Evolutionary conservation across 2,797 vertebrate species (phyloP).

Genomic region (Enteromius treurensis): DNA sequence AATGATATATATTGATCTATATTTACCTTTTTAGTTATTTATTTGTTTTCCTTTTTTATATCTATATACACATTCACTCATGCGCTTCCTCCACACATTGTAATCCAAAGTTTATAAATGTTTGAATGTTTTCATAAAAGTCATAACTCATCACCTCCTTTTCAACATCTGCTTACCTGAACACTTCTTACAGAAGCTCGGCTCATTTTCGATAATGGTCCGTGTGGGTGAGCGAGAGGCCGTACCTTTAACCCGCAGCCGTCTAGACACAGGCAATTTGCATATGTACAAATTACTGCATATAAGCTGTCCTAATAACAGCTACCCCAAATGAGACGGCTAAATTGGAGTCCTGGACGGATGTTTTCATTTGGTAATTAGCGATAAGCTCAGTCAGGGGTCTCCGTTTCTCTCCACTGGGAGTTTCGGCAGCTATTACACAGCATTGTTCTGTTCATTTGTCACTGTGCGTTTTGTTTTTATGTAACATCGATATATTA

Average conservation of each 20-base stretch:
- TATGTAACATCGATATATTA: conserved; percentile 50
- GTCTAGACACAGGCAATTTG: conserved; percentile 47
- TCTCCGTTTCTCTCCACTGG: conserved; percentile 25
- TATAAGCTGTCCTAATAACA: conserved; percentile 31
- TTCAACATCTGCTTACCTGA: conserved; percentile 38
- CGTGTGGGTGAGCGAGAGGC: conserved; percentile 25
- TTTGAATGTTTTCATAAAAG: conserved; percentile 13
- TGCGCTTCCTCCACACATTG: background rate
- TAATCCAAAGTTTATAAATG: background rate
- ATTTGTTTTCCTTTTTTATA: too few relatives aligned
- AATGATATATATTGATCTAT: background rate
- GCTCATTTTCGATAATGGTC: conserved; percentile 14
- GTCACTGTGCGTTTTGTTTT: conserved; percentile 40
- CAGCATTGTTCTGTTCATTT: conserved; percentile 32
- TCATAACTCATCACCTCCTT: background rate
- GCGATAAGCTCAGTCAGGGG: conserved; percentile 35
- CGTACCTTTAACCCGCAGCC: conserved; percentile 28
- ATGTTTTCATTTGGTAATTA: conserved; percentile 44
- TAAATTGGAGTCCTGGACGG: conserved; percentile 29
- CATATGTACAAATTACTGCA: conserved; percentile 35
- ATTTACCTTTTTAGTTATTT: background rate
- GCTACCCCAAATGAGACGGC: background rate
- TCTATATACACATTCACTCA: background rate
- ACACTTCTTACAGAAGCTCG: background rate
- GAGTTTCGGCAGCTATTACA: conserved; percentile 27